These are phyloP conservation scores for Cercocebus atys DNA, from an alignment of 2,113 vertebrate genomes.

Conservation along the genomic window DNA sequence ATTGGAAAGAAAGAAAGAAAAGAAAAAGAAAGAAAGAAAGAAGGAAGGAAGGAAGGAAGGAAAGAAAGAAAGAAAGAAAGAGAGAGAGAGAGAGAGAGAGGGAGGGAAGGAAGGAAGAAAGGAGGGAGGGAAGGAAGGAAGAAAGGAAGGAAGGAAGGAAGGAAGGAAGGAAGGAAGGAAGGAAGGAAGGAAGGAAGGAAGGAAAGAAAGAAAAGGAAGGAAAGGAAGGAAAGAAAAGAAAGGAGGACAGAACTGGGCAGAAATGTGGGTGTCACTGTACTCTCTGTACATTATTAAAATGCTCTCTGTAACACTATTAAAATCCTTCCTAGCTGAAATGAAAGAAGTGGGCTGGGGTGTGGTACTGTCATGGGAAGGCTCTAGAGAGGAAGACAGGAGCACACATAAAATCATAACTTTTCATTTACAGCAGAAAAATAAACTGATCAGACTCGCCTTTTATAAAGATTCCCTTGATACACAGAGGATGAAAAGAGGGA, in stretches of 20 bases:
- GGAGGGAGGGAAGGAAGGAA: too few relatives aligned
- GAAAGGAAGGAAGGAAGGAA: accelerated
- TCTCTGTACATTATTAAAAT: background rate
- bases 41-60: too few relatives aligned
- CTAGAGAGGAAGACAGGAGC: background rate
- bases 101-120: too few relatives aligned
- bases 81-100: too few relatives aligned
- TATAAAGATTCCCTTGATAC: background rate
- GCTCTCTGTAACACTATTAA: background rate
- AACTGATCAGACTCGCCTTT: background rate
- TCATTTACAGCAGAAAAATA: background rate
- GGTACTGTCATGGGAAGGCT: too few relatives aligned
- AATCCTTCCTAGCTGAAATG: background rate
- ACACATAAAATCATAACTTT: background rate
- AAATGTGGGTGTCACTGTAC: background rate
- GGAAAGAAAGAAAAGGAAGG: too few relatives aligned
- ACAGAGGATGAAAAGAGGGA: background rate
- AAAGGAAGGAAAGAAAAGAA: background rate
- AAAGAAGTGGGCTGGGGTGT: background rate
- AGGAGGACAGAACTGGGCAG: background rate
- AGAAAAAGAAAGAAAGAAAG: too few relatives aligned
- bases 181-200: too few relatives aligned
- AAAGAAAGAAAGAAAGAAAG: accelerated
- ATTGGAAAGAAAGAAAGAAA: too few relatives aligned
- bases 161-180: too few relatives aligned